Percentiles rank a stretch among this genome's conserved stretches.
These are phyloP conservation scores for Periophthalmus modestus DNA, from an alignment of 2,113 vertebrate genomes.

Conservation along the genomic window DNA sequence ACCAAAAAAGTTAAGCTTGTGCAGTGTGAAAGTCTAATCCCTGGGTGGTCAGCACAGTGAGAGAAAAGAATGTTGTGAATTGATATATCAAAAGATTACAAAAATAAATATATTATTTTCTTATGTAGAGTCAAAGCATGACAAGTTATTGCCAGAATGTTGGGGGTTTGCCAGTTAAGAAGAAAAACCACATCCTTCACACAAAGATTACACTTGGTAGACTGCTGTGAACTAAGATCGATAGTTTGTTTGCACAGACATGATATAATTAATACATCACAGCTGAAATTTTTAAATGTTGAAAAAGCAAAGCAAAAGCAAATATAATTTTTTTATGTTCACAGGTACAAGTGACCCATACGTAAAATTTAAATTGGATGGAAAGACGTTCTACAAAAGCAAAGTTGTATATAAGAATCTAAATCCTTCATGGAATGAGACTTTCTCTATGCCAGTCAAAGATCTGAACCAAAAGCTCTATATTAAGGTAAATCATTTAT, in stretches of 20 bases:
- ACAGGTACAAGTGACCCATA: slow-evolving; percentile 97
- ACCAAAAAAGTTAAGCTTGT: neutral
- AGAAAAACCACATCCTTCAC: slow-evolving; percentile 44
- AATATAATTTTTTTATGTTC: slow-evolving; percentile 18
- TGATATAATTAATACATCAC: neutral
- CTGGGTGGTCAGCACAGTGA: neutral
- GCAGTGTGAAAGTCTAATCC: neutral
- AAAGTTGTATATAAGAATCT: slow-evolving; percentile 94
- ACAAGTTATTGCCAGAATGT: slow-evolving; percentile 49
- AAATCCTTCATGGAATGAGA: slow-evolving; percentile 93
- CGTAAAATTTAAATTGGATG: slow-evolving; percentile 94
- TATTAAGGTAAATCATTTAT: slow-evolving; percentile 82
- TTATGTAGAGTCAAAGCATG: neutral
- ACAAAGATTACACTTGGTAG: neutral
- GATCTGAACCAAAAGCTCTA: slow-evolving; percentile 86
- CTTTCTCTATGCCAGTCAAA: slow-evolving; percentile 88
- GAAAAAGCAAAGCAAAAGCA: neutral
- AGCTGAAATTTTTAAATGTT: neutral
- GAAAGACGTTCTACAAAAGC: slow-evolving; percentile 96
- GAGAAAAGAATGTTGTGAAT: neutral
- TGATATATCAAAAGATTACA: neutral
- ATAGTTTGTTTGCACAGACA: neutral
- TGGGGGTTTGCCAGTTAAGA: slow-evolving; percentile 23
- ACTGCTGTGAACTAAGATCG: no score
- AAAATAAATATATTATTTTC: neutral